Percentiles rank a stretch among this genome's conserved stretches.
phyloP scores from a whole-genome alignment of 2,888 invertebrate species.

The Agrochola lychnidis region DNA sequence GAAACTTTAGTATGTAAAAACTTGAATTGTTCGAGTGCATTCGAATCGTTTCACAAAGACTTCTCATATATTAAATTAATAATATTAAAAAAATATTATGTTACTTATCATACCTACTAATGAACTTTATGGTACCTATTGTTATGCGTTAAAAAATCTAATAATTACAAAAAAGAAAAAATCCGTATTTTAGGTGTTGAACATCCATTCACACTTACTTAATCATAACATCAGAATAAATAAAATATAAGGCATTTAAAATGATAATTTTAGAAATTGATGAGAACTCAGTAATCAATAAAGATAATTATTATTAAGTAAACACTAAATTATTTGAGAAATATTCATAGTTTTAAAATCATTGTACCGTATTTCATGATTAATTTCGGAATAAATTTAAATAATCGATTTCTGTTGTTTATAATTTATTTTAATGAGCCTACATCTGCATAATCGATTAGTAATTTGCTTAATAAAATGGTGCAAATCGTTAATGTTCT shows the following conservation, averaged over 20 bases:
- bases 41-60: neutral
- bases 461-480: conserved; percentile 12
- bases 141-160: neutral
- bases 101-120: neutral
- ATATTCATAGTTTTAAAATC: conserved; percentile 10
- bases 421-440: conserved; percentile 26
- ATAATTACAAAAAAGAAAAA: neutral
- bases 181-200: neutral
- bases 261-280: neutral
- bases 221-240: neutral
- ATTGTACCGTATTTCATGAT: neutral
- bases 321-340: conserved; percentile 11
- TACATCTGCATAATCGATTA: conserved; percentile 35
- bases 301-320: neutral
- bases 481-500: neutral
- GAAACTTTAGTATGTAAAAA: neutral
- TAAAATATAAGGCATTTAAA: neutral
- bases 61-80: neutral
- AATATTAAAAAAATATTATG: no score
- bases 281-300: neutral
- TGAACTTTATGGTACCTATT: neutral
- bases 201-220: neutral
- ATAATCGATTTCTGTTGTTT: conserved; percentile 25
- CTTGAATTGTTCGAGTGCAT: neutral
- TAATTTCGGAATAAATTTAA: conserved; percentile 24